Base-by-base conservation (phyloP, 2,888 invertebrate species). In the Clunio marinus region DNA sequence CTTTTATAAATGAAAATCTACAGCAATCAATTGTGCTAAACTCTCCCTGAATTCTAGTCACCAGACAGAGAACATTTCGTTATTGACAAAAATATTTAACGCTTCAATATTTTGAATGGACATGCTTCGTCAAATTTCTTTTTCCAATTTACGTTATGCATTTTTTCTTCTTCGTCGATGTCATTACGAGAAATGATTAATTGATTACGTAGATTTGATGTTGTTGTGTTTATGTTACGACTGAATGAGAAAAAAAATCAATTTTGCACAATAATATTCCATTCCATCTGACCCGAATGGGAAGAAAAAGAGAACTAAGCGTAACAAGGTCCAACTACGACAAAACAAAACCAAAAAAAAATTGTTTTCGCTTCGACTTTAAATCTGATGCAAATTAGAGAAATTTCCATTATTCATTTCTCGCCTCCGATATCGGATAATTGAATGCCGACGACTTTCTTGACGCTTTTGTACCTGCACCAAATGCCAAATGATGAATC, bases 181-280 rank as follows among this genome's bases (percentile, higher is more conserved):
- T 65, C 28, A 46, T 65, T 65, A 37, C 32, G 62, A 46, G 27
- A 46, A n/a, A 65, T 65, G 63, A 65, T 65, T 65, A 65, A 65
- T 65, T 65, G 63, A 65, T 20, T 41, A 3, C n/a, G 17, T 24
- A 2, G 35, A 1, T 41, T 55, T 55, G 8, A n/a, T n/a, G n/a
- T n/a, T n/a, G n/a, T n/a, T n/a, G n/a, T n/a, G 10, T 22, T 5
- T 55, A 24, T 8, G 55, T 22, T n/a, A 24, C n/a, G 7, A 22
- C 20, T 22, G 13, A 55, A 22, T 22, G 55, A 55, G n/a, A n/a
- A n/a, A n/a, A n/a, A n/a, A 55, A 55, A 5, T 55, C 28, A 24
- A n/a, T 37, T 41, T 62, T 37, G 62, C 62, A 62, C 62, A 62
- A 28, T 17, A 35, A 55, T 55, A 7, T 45, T 32, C n/a, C n/a